Conservation (phyloP, 2,888 invertebrate genomes). For the Tetranychus piercei region DNA sequence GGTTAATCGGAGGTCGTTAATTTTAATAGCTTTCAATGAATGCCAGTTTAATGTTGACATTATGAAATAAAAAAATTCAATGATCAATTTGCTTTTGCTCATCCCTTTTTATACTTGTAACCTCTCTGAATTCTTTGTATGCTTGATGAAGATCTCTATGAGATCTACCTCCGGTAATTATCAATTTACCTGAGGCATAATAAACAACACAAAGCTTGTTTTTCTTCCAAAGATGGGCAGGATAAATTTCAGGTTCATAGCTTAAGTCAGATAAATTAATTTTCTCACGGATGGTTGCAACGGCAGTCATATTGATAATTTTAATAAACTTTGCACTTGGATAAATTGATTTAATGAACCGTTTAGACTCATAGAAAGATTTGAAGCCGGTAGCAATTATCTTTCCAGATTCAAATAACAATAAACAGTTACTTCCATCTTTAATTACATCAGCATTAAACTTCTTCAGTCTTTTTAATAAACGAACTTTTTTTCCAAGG, state of each 20-base stretch:
- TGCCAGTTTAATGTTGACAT: background rate
- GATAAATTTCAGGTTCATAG: background rate
- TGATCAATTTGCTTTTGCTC: background rate
- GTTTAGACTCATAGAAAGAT: background rate
- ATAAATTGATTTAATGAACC: background rate
- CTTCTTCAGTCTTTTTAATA: background rate
- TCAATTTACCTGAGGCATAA: background rate
- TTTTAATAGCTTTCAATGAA: background rate
- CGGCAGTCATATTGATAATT: background rate
- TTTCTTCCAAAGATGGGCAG: background rate
- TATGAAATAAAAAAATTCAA: background rate
- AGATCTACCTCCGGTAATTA: background rate
- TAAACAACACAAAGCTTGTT: background rate
- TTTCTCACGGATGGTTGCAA: background rate
- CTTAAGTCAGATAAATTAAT: background rate
- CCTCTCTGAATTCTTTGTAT: background rate
- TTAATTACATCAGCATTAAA: background rate
- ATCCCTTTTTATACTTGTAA: background rate
- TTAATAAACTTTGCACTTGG: background rate
- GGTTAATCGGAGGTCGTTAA: background rate
- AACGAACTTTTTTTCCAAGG: background rate
- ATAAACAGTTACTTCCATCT: background rate
- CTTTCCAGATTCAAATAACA: background rate
- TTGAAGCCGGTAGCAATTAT: background rate
- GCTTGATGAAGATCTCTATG: background rate